These are phyloP conservation scores for Yponomeuta malinellus DNA, from an alignment of 2,888 invertebrate species.

Conservation along the genomic window DNA sequence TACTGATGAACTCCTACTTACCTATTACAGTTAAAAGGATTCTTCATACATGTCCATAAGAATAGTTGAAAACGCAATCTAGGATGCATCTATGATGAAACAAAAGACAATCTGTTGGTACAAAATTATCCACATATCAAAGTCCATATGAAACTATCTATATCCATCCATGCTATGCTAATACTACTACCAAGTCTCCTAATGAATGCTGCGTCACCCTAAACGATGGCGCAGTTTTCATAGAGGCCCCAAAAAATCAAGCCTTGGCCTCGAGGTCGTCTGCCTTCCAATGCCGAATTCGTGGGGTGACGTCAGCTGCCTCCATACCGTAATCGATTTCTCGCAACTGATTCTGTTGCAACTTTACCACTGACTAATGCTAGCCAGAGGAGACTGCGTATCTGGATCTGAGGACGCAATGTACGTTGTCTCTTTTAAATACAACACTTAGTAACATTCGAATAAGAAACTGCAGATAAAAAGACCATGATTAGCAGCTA, in stretches of 20 bases:
- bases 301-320: constrained; percentile 45
- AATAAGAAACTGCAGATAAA: constrained; percentile 36
- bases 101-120: not conserved
- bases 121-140: too few relatives aligned
- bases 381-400: constrained; percentile 18
- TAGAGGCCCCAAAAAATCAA: constrained; percentile 2
- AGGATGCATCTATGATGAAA: not conserved
- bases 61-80: not conserved
- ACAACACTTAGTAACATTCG: constrained; percentile 30
- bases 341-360: constrained; percentile 6
- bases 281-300: constrained; percentile 65
- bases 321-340: constrained; percentile 14
- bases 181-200: too few relatives aligned
- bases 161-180: too few relatives aligned
- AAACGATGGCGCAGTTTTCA: not conserved
- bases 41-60: not conserved
- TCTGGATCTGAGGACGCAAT: constrained; percentile 14
- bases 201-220: not conserved
- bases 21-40: not conserved
- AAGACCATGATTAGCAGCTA: constrained; percentile 35
- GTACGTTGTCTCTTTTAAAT: constrained; percentile 15
- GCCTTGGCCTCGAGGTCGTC: constrained; percentile 48
- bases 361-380: not conserved
- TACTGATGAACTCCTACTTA: not conserved
- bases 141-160: too few relatives aligned